Evolutionary conservation across 2,888 invertebrate species (phyloP), one percentile per base, ranked within the genome.

Genomic region (Chromoteleia sp.): DNA sequence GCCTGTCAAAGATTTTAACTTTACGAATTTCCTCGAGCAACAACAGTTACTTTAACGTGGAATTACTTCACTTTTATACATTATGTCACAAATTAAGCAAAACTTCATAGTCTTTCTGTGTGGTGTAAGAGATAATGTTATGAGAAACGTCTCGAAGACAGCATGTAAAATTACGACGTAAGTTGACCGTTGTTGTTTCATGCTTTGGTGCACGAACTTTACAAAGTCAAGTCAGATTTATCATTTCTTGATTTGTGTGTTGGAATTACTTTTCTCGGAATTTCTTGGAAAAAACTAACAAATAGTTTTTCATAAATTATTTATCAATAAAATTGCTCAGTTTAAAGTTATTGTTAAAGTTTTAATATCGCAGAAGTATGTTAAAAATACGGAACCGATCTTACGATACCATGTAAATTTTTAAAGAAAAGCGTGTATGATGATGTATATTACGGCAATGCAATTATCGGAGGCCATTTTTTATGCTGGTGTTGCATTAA

Each of bases 41-140:
- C 39, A 74, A 65, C 65, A 56, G 56, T 74, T 65, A 65, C 48
- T 56, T 50, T 21, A 54, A 65, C 59, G 36, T 17, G n/a, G 25
- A 71, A 71, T 71, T 71, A 71, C 50, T 2, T 50, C 41, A 58
- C 71, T 50, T 59, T 52, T 74, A 61, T 54, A 48, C 33, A 39
- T 52, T 63, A 54, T 48, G 48, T 65, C 63, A 65, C 63, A 63
- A 74, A 74, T 74, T 74, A 54, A 65, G 54, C 43, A 43, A 65
- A 74, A 74, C 74, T 74, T 65, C 36, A 25, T 56, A 48, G 41
- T 54, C 74, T 65, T 56, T 56, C 56, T 74, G 43, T 33, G 6
- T 43, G 10, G 8, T 1, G 19, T 19, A 36, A 63, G 21, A 17
- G 48, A 58, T 70, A 70, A 70, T 70, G 48, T 70, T 68, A 59